Evolutionary conservation across 2,888 invertebrate genomes (phyloP), one percentile per base, ranked within the genome.

Genomic region (Acrobasis suavella): DNA sequence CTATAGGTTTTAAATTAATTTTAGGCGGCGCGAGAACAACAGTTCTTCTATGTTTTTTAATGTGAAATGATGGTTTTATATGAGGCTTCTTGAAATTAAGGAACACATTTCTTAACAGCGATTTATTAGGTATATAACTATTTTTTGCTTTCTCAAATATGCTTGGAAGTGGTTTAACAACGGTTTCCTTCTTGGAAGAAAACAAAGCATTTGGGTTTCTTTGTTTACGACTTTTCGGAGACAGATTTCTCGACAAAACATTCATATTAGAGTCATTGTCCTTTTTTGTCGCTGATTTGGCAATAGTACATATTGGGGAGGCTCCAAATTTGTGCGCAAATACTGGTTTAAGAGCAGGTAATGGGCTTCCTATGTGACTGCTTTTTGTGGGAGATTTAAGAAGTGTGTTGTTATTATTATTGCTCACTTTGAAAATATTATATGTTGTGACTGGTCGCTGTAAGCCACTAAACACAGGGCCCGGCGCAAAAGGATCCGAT

Each of bases 21-120:
- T 91, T 92, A 16, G 91, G 89, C 14, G 92, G 91, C 12, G 92
- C 90, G 59, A 92, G 78, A 42, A 92, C 89, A 15, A 92, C 88
- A 73, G 94, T 92, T 73, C 93, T 86, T 79, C 93, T 92, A 67
- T 94, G 93, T 82, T 93, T 93, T 87, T 87, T 94, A 72, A 80
- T 90, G 74, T 85, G 92, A 69, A 87, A 87, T n/a, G 87, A 80
- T 6, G 88, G 87, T 66, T 86, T 91, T 46, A 89, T 72, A 56
- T 83, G 80, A n/a, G 89, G 83, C 72, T 89, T 92, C 69, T 89
- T 92, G 62, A 91, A 85, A 71, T 87, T 92, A 6, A 93, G 76
- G 75, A 93, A 93, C 9, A 92, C 89, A 75, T 93, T 92, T 66
- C 91, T 81, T 2, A 87, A 81, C 54, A 93, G 75, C 1, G 88